Evolutionary conservation across 2,113 vertebrate species (phyloP).

Genomic region (Nipponia nippon): DNA sequence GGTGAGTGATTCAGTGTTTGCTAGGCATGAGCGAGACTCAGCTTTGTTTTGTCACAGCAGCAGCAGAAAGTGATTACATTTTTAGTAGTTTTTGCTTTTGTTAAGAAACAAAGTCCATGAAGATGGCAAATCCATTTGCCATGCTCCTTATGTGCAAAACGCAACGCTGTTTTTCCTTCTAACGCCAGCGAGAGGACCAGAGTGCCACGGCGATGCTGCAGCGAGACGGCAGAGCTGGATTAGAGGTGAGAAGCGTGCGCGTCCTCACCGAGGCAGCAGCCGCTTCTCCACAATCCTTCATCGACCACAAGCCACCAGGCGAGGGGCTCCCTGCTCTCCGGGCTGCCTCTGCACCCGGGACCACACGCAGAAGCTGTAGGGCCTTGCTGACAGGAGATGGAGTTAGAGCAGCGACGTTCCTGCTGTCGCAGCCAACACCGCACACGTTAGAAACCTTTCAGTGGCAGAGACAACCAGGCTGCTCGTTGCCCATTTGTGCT

Average conservation of each 20-base stretch:
- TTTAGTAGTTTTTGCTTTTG: not conserved
- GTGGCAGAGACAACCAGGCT: not conserved
- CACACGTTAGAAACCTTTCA: not conserved
- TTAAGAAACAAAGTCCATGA: not conserved
- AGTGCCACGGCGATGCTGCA: not conserved
- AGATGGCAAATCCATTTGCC: not conserved
- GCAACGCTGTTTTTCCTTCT: accelerated
- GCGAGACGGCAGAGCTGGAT: not conserved
- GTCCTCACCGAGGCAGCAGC: not conserved
- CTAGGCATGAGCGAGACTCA: not conserved
- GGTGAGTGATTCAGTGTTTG: not conserved
- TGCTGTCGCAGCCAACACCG: not conserved
- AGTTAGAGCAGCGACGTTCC: not conserved
- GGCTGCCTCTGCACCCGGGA: not conserved
- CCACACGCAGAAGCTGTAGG: accelerated
- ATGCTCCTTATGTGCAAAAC: not conserved
- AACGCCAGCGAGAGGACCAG: not conserved
- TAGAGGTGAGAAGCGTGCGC: not conserved
- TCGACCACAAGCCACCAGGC: accelerated
- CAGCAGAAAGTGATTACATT: not conserved
- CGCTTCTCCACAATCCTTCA: not conserved
- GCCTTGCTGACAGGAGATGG: accelerated
- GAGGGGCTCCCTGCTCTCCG: not conserved
- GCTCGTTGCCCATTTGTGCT: not conserved
- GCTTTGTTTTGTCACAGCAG: not conserved